Evolutionary conservation across 2,113 vertebrate species (phyloP).

Genomic region (Tachysurus vachellii): DNA sequence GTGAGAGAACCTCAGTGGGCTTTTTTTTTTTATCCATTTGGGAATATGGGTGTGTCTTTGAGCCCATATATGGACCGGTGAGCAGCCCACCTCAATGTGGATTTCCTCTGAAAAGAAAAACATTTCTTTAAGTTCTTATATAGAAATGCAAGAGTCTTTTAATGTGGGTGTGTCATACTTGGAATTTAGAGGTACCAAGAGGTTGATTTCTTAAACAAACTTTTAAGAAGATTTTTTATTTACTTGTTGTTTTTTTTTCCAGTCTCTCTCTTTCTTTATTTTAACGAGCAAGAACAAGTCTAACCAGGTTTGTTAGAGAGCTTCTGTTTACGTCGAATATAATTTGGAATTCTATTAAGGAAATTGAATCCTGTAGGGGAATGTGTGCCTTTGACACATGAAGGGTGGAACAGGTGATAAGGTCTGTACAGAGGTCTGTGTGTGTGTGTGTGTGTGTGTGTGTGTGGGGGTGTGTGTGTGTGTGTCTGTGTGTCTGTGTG

Average conservation of each 20-base stretch:
- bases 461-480: slow-evolving; percentile 17
- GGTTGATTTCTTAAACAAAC: neutral
- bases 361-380: neutral
- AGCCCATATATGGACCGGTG: neutral
- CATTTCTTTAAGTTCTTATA: neutral
- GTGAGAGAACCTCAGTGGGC: neutral
- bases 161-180: neutral
- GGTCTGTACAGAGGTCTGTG: slow-evolving; percentile 1
- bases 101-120: neutral
- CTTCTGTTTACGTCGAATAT: neutral
- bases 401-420: slow-evolving; percentile 24
- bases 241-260: neutral
- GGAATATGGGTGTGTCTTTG: neutral
- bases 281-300: neutral
- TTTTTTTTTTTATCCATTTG: neutral
- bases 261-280: neutral
- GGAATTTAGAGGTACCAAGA: neutral
- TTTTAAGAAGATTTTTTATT: neutral
- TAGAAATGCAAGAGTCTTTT: neutral
- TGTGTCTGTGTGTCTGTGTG: slow-evolving; percentile 1
- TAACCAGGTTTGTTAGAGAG: neutral
- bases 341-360: slow-evolving; percentile 22
- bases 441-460: slow-evolving; percentile 19
- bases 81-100: neutral
- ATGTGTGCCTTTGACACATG: slow-evolving; percentile 23